phyloP scores from a whole-genome alignment of 2,113 vertebrate genomes.

The Colistium nudipinnis region DNA sequence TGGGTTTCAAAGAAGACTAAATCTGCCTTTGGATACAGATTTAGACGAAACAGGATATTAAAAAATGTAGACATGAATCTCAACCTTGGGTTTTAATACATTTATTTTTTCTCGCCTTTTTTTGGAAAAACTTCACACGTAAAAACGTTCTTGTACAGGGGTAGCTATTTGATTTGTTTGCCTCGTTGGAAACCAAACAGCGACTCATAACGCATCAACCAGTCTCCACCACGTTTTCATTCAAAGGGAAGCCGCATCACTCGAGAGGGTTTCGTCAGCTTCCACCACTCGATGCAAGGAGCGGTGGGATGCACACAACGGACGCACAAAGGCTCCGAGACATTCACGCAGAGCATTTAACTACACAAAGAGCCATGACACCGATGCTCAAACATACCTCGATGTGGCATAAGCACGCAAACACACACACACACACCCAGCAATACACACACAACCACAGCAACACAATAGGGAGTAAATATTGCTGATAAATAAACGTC shows the following conservation, averaged over 20 bases:
- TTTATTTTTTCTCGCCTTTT: too few relatives aligned
- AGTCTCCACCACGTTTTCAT: neutral
- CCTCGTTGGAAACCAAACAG: neutral
- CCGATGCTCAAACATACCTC: slow-evolving; percentile 19
- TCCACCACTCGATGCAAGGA: slow-evolving; percentile 9
- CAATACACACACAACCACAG: neutral
- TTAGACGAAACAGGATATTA: too few relatives aligned
- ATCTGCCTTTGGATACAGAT: slow-evolving; percentile 1
- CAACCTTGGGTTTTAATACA: too few relatives aligned
- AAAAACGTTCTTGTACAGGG: neutral
- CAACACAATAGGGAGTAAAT: slow-evolving; percentile 53
- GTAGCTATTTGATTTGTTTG: slow-evolving; percentile 21
- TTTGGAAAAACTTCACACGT: neutral
- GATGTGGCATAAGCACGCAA: slow-evolving; percentile 22
- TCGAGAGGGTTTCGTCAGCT: slow-evolving; percentile 19
- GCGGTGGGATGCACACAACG: neutral
- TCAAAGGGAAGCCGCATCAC: slow-evolving; percentile 12
- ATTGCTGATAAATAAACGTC: slow-evolving; percentile 64
- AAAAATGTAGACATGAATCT: too few relatives aligned
- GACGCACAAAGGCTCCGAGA: slow-evolving; percentile 7
- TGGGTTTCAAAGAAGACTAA: neutral
- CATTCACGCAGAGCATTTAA: slow-evolving; percentile 6
- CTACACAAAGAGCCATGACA: slow-evolving; percentile 15
- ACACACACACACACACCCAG: neutral
- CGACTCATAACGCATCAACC: slow-evolving; percentile 8